These are phyloP conservation scores for Phrynocephalus guinanensis DNA, from an alignment of 2,797 vertebrate species.

Conservation along the genomic window DNA sequence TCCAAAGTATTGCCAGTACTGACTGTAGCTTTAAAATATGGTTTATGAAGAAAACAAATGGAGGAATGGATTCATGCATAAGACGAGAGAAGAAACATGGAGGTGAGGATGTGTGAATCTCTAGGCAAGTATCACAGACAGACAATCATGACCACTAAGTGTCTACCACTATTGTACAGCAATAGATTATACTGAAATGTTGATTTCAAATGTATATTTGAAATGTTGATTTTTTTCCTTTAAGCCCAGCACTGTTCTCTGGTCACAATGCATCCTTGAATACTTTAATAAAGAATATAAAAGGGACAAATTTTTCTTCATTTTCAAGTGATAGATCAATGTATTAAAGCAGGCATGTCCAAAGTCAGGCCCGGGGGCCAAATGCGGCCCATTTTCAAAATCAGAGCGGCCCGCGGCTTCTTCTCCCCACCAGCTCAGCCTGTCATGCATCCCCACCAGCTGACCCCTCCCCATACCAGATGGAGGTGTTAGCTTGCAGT, in stretches of 20 bases:
- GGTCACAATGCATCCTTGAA: not conserved
- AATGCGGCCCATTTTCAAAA: too few species aligned
- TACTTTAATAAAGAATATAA: not conserved
- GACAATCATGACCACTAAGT: too few species aligned
- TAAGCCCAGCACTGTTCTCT: not conserved
- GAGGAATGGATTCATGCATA: not conserved
- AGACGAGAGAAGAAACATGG: too few species aligned
- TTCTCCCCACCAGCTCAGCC: too few species aligned
- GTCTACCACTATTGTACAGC: not conserved
- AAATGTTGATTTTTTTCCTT: not conserved
- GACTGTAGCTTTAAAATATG: not conserved
- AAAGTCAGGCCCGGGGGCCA: too few species aligned
- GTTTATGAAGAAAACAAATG: not conserved
- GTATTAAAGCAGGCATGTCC: too few species aligned
- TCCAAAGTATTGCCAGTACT: not conserved
- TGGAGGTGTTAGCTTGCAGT: too few species aligned
- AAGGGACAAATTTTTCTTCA: not conserved
- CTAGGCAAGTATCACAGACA: not conserved
- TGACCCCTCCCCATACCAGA: too few species aligned
- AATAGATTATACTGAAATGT: not conserved
- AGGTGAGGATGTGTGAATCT: not conserved
- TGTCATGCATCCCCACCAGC: too few species aligned
- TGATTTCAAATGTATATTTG: not conserved
- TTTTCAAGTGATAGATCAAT: not conserved
- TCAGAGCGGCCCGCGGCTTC: too few species aligned